Base-by-base conservation (phyloP, 2,888 invertebrate species). In the Coleophora deauratella region DNA sequence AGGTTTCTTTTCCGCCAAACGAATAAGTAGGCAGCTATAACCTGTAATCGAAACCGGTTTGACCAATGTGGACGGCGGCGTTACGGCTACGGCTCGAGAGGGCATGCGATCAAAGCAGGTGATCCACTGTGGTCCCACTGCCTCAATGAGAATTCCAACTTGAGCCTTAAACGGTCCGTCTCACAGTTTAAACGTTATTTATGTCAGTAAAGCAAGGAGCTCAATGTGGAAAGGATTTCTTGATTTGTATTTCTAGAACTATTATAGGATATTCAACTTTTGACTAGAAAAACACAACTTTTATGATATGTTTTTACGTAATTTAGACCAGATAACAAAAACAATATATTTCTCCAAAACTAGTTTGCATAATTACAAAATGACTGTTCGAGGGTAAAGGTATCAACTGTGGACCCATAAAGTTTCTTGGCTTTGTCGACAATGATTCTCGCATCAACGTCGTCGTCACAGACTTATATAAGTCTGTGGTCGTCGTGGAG, bases 31-130 rank as follows among this genome's bases (percentile, higher is more conserved):
- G 77, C 66, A 72, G 77, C 68, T 72, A 82, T 78, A 84, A 84
- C 85, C 84, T 70, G 85, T 80, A 84, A 81, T 79, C 73, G 68
- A 64, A 85, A 85, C 84, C 84, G 84, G 84, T 85, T 84, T 74
- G 54, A 65, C 72, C 75, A 73, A 79, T 73, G 81, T 78, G 76
- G 78, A 77, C 74, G 21, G 21, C n/a, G n/a, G n/a, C n/a, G n/a
- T n/a, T n/a, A n/a, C n/a, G 6, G 21, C 79, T 75, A 79, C 79
- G 72, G 66, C 69, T 62, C 72, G 76, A 72, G 77, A 77, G 74
- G 73, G 78, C 74, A 75, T 77, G 75, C 80, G 78, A 80, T 76
- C 72, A 72, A 77, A 79, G 82, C 84, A 85, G 85, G 84, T 85
- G 84, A 78, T 73, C 74, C 69, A 70, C 72, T 62, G 57, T 44